These are phyloP conservation scores for Calameuta filiformis DNA, from an alignment of 2,888 invertebrate genomes.

Conservation along the genomic window DNA sequence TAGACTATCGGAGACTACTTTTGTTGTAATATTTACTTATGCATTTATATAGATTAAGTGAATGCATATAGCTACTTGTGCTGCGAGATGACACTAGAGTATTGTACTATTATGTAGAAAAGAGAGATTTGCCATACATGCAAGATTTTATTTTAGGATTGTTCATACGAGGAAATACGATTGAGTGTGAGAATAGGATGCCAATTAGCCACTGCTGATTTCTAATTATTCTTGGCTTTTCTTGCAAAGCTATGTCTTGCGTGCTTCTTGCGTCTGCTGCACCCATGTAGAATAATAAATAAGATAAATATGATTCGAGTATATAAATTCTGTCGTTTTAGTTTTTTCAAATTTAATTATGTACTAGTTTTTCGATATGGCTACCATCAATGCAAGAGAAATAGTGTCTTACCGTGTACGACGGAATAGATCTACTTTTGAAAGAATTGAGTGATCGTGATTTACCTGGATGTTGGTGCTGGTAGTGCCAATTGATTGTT, in stretches of 20 bases:
- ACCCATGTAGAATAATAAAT: slow-evolving; percentile 24
- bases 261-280: slow-evolving; percentile 38
- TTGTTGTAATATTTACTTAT: neutral
- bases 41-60: neutral
- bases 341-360: neutral
- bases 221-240: neutral
- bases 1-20: neutral
- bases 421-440: neutral
- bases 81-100: neutral
- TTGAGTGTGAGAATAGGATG: neutral
- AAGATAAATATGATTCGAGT: neutral
- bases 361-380: neutral
- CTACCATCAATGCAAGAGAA: neutral
- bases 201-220: neutral
- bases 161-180: neutral
- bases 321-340: neutral
- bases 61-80: neutral
- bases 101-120: neutral
- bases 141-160: neutral
- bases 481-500: slow-evolving; percentile 54
- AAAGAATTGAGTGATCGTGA: slow-evolving; percentile 6
- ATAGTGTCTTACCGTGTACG: neutral
- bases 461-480: slow-evolving; percentile 50
- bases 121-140: neutral
- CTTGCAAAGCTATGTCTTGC: slow-evolving; percentile 15